Evolutionary conservation across 2,888 invertebrate species (phyloP).

Genomic region (Zelleria hepariella): DNA sequence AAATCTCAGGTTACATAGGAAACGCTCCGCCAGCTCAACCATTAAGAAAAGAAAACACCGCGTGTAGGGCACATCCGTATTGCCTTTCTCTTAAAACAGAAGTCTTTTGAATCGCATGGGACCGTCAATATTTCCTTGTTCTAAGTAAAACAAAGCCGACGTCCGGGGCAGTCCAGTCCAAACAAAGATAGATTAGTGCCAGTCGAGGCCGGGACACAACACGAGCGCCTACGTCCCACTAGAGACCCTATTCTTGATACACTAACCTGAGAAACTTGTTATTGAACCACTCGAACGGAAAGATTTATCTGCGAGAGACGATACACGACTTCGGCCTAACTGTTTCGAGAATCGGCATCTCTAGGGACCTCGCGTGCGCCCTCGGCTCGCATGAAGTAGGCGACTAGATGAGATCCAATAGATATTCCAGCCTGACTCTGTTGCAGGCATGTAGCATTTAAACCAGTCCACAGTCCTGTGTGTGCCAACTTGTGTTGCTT

Average conservation of each 20-base stretch:
- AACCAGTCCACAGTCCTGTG: not conserved
- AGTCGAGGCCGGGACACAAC: conserved; percentile 8
- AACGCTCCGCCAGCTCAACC: conserved; percentile 27
- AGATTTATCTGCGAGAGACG: not conserved
- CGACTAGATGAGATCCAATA: conserved; percentile 5
- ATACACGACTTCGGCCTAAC: not conserved
- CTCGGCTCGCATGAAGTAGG: conserved; percentile 2
- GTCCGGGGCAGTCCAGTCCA: conserved; percentile 40
- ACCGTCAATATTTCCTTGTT: conserved; percentile 62
- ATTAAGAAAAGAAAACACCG: conserved; percentile 64
- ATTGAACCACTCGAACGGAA: not conserved
- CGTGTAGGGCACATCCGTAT: conserved; percentile 60
- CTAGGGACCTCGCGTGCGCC: conserved; percentile 2
- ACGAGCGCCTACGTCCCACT: conserved; percentile 4
- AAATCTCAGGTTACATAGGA: conserved; percentile 50
- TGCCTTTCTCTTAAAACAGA: conserved; percentile 67
- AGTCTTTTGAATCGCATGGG: conserved; percentile 63
- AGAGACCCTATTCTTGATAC: conserved; percentile 3
- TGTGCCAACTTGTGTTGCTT: not conserved
- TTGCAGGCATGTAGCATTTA: not conserved
- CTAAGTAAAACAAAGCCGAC: conserved; percentile 51
- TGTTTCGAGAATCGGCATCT: conserved; percentile 3
- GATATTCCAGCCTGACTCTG: conserved; percentile 1
- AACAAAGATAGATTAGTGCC: conserved; percentile 20
- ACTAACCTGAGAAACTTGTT: not conserved